A percentile compares a stretch with the other conserved stretches of the same genome.
phyloP scores from a whole-genome alignment of 2,113 vertebrate species.

The Leptobrachium ailaonicum region DNA sequence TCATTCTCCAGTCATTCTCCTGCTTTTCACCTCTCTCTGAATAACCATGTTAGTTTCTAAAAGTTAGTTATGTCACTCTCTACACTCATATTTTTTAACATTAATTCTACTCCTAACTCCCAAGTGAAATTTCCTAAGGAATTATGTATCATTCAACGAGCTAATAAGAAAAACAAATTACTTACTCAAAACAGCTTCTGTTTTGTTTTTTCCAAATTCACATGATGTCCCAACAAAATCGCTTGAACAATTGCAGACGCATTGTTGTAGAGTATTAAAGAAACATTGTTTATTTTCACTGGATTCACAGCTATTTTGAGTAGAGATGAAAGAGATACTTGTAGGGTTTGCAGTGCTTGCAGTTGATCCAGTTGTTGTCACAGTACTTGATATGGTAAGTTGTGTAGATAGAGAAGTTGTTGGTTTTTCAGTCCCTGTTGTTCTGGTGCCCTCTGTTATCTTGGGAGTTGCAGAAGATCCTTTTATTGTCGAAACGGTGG shows the following conservation, averaged over 20 bases:
- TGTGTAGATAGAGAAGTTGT: neutral
- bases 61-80: too few relatives aligned
- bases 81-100: too few relatives aligned
- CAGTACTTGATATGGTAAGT: neutral
- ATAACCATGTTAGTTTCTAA: too few relatives aligned
- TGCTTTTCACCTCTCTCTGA: too few relatives aligned
- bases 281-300: neutral
- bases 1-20: too few relatives aligned
- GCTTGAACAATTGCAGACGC: constrained; percentile 2
- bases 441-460: neutral
- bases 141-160: too few relatives aligned
- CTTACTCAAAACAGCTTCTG: constrained; percentile 3
- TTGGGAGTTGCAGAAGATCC: neutral
- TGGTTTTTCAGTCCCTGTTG: neutral
- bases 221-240: neutral
- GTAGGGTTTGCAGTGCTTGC: neutral
- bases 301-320: neutral
- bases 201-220: constrained; percentile 25
- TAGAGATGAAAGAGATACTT: neutral
- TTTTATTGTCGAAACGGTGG: too few relatives aligned
- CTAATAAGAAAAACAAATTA: neutral
- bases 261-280: neutral
- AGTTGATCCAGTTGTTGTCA: neutral
- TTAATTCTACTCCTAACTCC: too few relatives aligned
- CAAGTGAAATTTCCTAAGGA: too few relatives aligned